Conservation (phyloP, 1,140 invertebrate genomes). For the Drosophila hydei region DNA sequence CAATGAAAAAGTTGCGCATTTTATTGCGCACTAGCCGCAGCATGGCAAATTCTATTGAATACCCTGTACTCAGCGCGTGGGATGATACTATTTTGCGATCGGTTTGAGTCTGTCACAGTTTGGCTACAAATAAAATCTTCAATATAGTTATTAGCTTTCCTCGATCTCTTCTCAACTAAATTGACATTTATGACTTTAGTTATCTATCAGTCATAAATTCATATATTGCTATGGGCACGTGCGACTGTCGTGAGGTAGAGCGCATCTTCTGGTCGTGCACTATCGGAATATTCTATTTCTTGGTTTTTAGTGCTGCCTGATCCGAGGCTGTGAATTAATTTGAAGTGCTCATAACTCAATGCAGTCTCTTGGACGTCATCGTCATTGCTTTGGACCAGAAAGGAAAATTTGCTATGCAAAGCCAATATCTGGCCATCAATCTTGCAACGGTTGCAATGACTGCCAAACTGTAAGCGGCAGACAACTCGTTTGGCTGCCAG, state of each 20-base stretch:
- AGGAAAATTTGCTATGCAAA: conserved; percentile 69
- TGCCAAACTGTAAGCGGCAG: conserved; percentile 45
- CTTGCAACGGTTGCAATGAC: conserved; percentile 43
- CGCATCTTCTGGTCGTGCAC: background rate
- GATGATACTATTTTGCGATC: no score
- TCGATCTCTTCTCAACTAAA: no score
- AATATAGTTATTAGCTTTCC: no score
- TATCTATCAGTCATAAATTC: background rate
- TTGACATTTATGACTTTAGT: no score
- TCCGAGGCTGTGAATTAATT: conserved; percentile 60
- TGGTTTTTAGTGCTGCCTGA: conserved; percentile 4
- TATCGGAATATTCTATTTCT: background rate
- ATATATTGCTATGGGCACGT: background rate
- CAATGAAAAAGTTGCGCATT: conserved; percentile 50
- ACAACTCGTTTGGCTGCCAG: conserved; percentile 53
- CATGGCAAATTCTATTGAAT: conserved; percentile 39
- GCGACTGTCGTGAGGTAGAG: no score
- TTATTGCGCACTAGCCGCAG: conserved; percentile 36
- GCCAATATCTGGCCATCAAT: conserved; percentile 70
- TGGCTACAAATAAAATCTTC: no score
- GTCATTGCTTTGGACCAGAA: conserved; percentile 19
- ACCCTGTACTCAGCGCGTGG: background rate
- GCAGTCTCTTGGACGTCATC: conserved; percentile 3
- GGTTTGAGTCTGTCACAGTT: no score
- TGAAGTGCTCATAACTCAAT: conserved; percentile 65